Evolutionary conservation across 2,888 invertebrate genomes (phyloP).

Genomic region (Molorchus minor): DNA sequence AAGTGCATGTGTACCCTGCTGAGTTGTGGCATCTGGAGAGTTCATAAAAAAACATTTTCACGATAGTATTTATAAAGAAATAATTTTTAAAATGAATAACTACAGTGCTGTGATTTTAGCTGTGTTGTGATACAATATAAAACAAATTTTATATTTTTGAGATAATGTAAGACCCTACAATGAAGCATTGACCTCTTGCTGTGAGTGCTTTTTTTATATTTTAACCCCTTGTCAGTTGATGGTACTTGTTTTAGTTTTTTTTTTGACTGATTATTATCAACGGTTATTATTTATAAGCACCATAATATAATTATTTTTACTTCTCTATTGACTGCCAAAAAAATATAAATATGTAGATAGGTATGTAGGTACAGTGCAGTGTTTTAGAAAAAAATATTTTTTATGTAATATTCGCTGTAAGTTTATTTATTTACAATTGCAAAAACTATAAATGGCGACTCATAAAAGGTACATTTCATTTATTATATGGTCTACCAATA

Average conservation of each 20-base stretch:
- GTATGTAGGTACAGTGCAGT: too few species aligned
- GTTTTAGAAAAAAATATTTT: too few species aligned
- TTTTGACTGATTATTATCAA: conserved; percentile 17
- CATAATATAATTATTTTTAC: background rate
- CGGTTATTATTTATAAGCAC: too few species aligned
- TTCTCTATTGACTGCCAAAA: background rate
- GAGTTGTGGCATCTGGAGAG: conserved; percentile 31
- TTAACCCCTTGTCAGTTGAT: conserved; percentile 18
- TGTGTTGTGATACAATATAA: conserved; percentile 44
- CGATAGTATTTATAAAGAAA: conserved; percentile 29
- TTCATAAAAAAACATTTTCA: conserved; percentile 20
- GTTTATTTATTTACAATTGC: too few species aligned
- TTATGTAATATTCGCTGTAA: too few species aligned
- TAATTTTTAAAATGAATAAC: conserved; percentile 36
- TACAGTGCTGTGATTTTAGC: conserved; percentile 42
- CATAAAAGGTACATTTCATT: too few species aligned
- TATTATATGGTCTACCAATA: too few species aligned
- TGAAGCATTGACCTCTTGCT: conserved; percentile 43
- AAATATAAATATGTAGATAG: too few species aligned
- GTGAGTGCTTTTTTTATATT: conserved; percentile 32
- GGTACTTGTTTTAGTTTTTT: conserved; percentile 13
- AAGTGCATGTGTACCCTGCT: conserved; percentile 35
- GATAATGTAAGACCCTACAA: conserved; percentile 37
- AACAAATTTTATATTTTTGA: conserved; percentile 36
- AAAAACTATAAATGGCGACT: too few species aligned